These are phyloP conservation scores for Maconellicoccus hirsutus DNA, from an alignment of 1,140 invertebrate genomes.

Conservation along the genomic window DNA sequence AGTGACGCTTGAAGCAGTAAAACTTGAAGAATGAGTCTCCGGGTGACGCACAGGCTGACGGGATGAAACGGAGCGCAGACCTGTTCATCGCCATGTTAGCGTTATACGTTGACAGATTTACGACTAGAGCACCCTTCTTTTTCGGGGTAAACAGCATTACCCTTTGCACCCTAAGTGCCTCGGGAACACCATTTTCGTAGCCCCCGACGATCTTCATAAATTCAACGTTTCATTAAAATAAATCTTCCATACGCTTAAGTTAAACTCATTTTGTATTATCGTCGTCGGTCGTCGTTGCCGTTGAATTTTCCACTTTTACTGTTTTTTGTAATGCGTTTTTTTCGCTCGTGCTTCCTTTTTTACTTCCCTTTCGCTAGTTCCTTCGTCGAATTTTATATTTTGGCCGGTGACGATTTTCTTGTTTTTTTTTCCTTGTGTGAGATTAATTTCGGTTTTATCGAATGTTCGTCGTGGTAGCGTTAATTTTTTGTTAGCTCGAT, in stretches of 20 bases:
- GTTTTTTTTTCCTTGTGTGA: no score
- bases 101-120: slow-evolving; percentile 20
- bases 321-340: slow-evolving; percentile 13
- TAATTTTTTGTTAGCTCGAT: no score
- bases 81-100: slow-evolving; percentile 21
- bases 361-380: not conserved
- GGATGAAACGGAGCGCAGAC: slow-evolving; percentile 10
- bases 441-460: no score
- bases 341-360: not conserved
- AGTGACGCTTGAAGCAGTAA: slow-evolving; percentile 21
- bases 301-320: slow-evolving; percentile 18
- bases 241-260: slow-evolving; percentile 21
- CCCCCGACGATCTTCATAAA: slow-evolving; percentile 21
- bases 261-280: slow-evolving; percentile 20
- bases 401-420: no score
- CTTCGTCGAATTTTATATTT: not conserved
- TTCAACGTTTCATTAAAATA: slow-evolving; percentile 22
- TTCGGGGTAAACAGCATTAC: slow-evolving; percentile 15
- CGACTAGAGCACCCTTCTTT: slow-evolving; percentile 20
- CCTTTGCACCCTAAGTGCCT: slow-evolving; percentile 17
- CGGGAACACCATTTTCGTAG: slow-evolving; percentile 20
- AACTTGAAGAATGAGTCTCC: slow-evolving; percentile 21
- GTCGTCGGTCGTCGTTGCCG: slow-evolving; percentile 16
- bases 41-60: slow-evolving; percentile 20
- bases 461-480: no score